Conservation (phyloP, 2,113 vertebrate genomes). For the Syrmaticus mikado region DNA sequence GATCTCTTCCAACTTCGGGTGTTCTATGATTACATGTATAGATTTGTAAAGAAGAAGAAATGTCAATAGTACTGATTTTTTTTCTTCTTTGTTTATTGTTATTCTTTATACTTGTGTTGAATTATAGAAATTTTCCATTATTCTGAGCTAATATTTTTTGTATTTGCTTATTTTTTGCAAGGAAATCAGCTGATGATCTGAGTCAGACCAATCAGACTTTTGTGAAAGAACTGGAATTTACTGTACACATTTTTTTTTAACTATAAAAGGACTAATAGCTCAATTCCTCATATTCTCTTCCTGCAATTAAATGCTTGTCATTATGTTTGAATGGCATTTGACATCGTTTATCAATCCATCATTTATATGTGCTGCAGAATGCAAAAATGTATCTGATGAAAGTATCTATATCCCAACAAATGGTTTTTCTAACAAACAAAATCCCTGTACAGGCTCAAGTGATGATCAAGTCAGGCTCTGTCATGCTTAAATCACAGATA, state of each 20-base stretch:
- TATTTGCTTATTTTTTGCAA: not conserved
- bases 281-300: not conserved
- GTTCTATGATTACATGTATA: not conserved
- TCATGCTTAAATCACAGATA: not conserved
- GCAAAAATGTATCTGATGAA: not conserved
- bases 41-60: not conserved
- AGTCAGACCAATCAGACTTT: not conserved
- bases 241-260: not conserved
- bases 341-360: not conserved
- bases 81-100: not conserved
- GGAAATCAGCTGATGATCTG: not conserved
- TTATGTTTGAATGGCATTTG: not conserved
- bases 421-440: not conserved
- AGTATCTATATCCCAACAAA: not conserved
- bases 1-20: not conserved
- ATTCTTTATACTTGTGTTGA: not conserved
- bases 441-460: not conserved
- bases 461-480: not conserved
- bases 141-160: not conserved
- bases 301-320: not conserved
- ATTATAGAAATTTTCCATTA: not conserved
- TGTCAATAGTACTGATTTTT: not conserved
- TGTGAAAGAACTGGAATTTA: not conserved
- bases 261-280: not conserved
- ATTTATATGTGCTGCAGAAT: not conserved